These are phyloP conservation scores for Albula glossodonta DNA, from an alignment of 2,113 vertebrate genomes.

Conservation along the genomic window DNA sequence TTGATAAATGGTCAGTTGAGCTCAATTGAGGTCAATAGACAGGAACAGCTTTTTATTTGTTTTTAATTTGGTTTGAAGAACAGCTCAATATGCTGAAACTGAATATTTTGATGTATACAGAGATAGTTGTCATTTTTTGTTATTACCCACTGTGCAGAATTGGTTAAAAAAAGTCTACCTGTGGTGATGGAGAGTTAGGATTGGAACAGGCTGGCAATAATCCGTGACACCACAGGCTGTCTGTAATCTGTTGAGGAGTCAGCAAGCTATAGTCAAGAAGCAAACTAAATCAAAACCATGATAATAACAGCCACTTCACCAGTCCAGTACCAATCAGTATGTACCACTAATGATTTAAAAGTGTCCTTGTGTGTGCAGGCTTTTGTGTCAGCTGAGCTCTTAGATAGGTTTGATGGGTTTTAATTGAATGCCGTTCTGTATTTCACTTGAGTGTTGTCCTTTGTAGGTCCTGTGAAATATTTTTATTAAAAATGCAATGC, in stretches of 20 bases:
- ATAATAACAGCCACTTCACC: background rate
- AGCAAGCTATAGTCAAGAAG: too few relatives aligned
- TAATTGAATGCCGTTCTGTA: background rate
- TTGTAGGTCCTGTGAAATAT: too few relatives aligned
- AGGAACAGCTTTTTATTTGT: too few relatives aligned
- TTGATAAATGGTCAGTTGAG: too few relatives aligned
- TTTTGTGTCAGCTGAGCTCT: conserved; percentile 27
- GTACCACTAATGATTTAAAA: background rate
- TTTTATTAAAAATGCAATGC: too few relatives aligned
- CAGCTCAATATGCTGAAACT: too few relatives aligned
- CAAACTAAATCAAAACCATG: background rate
- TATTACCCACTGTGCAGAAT: background rate
- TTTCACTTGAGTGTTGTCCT: background rate
- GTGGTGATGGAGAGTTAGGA: background rate
- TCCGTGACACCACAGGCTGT: background rate
- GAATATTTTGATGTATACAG: background rate
- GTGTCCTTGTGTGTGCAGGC: background rate
- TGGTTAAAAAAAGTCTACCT: background rate
- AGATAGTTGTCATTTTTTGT: background rate
- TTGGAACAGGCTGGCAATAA: too few relatives aligned
- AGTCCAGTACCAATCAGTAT: background rate
- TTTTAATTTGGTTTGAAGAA: too few relatives aligned
- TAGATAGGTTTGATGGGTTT: conserved; percentile 6
- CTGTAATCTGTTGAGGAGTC: background rate
- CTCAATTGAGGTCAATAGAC: too few relatives aligned